Evolutionary conservation across 1,140 invertebrate species (phyloP), one percentile per base, ranked within the genome.

Genomic region (Bradynema listronoti): DNA sequence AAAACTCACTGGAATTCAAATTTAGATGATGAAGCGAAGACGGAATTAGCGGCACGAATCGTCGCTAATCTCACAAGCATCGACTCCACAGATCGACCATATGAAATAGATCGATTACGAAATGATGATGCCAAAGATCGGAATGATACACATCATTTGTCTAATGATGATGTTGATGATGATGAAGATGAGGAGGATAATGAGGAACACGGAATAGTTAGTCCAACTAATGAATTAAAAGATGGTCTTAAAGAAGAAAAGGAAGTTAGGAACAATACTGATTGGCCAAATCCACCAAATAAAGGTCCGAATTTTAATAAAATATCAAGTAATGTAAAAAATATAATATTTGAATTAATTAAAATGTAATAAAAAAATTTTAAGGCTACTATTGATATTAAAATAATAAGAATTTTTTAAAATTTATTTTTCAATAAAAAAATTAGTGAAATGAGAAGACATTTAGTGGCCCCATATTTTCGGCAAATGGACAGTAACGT

Each of bases 391-490:
- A 39, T 39, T 19, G 19, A 47, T 9, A 22, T 47, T 9, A 9
- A 7, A 7, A 9, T 9, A 7, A 47, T 22, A 47, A 7, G 22
- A 7, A 47, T 7, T 47, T 47, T 22, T 14, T 47, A 47, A 7
- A 7, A 47, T 11, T 9, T 7, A 47, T 39, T 39, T 19, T 19
- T 39, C 11, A 19, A 11, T 39, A 39, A 54, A 57, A 47, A 56
- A 16, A 66, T 7, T 39, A 7, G 19, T 9, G 14, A 41, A 5
- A 32, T 24, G 9, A 3, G 4, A 29, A 56, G n/a, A 45, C 19
- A 55, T 66, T 34, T 51, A 67, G 70, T 75, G 4, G 71, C 70
- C 16, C 70, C 70, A 22, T 72, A 72, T 43, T 72, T 75, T 41
- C 52, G 55, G 24, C 50, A 70, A 46, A 34, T 52, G 22, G 62